Percentiles rank a stretch among this genome's conserved stretches.
Conservation (phyloP, 2,797 vertebrate species). For the Danio aesculapii region DNA sequence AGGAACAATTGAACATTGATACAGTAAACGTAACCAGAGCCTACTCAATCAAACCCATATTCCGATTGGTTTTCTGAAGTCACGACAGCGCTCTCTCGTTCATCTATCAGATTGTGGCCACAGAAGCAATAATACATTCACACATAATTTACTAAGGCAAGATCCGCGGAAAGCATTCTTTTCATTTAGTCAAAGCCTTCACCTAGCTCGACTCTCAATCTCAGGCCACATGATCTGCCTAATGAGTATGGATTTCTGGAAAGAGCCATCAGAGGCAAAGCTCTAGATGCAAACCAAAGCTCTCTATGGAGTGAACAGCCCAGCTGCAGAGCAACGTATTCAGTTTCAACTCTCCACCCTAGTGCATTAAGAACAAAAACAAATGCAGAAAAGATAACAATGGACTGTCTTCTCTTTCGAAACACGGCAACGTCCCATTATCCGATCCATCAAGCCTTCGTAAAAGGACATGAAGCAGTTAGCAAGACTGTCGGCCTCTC, state of each 20-base stretch:
- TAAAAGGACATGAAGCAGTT: neutral
- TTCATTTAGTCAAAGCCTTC: neutral
- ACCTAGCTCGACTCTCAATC: neutral
- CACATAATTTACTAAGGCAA: neutral
- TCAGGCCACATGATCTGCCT: neutral
- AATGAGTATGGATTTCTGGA: slow-evolving; percentile 1
- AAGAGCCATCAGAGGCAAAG: neutral
- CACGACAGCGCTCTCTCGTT: neutral
- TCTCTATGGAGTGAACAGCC: slow-evolving; percentile 10
- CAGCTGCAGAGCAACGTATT: neutral
- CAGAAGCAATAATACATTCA: slow-evolving; percentile 4
- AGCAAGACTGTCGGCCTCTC: slow-evolving; percentile 5
- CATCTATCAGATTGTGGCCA: neutral
- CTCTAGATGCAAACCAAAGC: neutral
- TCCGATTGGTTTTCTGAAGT: neutral
- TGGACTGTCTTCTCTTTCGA: neutral
- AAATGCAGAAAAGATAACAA: neutral
- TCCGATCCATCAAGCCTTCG: neutral
- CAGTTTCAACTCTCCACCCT: slow-evolving; percentile 9
- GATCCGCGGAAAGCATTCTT: slow-evolving; percentile 1
- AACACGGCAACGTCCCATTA: neutral
- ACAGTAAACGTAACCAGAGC: neutral
- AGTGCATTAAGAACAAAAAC: neutral
- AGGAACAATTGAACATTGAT: neutral
- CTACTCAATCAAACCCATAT: neutral